Conservation (phyloP, 2,113 vertebrate species). For the cattle (Bos taurus) region DNA sequence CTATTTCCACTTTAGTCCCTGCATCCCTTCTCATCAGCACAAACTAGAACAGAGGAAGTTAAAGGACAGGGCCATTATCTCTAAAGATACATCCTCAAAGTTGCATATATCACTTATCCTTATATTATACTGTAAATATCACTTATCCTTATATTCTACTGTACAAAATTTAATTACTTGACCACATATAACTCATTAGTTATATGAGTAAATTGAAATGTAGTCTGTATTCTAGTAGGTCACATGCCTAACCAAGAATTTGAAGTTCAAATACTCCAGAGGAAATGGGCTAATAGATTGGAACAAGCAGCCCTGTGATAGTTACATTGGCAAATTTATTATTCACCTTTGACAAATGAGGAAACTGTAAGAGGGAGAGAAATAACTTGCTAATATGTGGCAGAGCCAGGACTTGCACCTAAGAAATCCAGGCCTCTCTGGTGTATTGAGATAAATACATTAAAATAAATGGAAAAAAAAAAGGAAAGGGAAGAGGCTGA, state of each 20-base stretch:
- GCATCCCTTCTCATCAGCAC: background rate
- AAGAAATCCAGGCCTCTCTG: background rate
- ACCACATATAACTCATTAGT: background rate
- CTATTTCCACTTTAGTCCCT: background rate
- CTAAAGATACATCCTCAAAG: background rate
- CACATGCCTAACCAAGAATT: background rate
- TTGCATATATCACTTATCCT: background rate
- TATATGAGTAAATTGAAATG: background rate
- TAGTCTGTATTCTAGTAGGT: background rate
- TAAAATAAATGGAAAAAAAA: background rate
- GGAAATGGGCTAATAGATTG: background rate
- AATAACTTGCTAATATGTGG: background rate
- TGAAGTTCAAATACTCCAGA: background rate
- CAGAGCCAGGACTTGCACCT: background rate
- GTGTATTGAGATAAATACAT: background rate
- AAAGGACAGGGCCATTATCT: background rate
- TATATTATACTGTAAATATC: background rate
- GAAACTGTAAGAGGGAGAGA: background rate
- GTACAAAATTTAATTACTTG: background rate
- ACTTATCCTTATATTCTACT: background rate
- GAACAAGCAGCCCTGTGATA: background rate
- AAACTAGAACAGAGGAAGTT: background rate
- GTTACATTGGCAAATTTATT: background rate
- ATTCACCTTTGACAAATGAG: background rate
- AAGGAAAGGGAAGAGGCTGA: rapidly evolving